Evolutionary conservation across 2,888 invertebrate genomes (phyloP), one percentile per base, ranked within the genome.

Genomic region (Cylloceria caligata): DNA sequence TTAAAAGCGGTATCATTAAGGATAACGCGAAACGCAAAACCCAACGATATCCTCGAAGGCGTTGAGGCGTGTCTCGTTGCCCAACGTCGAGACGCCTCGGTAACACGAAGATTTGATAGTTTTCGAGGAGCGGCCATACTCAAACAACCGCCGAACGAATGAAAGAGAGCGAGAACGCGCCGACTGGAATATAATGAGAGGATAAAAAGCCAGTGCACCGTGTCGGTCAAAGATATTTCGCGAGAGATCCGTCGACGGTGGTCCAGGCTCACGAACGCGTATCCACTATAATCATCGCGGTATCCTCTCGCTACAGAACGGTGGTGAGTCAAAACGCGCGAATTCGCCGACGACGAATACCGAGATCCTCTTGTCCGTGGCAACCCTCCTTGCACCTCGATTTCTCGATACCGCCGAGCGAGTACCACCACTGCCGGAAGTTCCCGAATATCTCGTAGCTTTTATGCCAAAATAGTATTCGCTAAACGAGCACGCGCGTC

Each of bases 61-160:
- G 69, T 69, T 55, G 77, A 62, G 49, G 69, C 77, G 21, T 24
- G 52, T 19, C 47, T 49, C 49, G 49, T 13, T 13, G 24, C 27
- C 39, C 19, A 19, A 62, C 9, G 5, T 6, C 36, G 60, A 36
- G 60, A 30, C 52, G 69, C 21, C 62, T n/a, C 42, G 21, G 9
- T 45, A 5, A 4, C 16, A 47, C 47, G 19, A 7, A 60, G 27
- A 34, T 42, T 52, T 21, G 62, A 65, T 55, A 39, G 73, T 34
- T 47, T 64, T 60, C 36, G 76, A 60, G 73, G 64, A 83, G 82
- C 88, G 84, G 91, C 91, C 91, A 91, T 91, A 91, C 90, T 91
- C 91, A 90, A 91, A 91, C 91, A 91, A 91, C 86, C 84, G 91
- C 88, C 89, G 88, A 88, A 78, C 89, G 87, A 83, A 86, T 86